Percentiles rank a stretch among this genome's conserved stretches.
Conservation (phyloP, 2,113 vertebrate species). For the Caranx ignobilis region DNA sequence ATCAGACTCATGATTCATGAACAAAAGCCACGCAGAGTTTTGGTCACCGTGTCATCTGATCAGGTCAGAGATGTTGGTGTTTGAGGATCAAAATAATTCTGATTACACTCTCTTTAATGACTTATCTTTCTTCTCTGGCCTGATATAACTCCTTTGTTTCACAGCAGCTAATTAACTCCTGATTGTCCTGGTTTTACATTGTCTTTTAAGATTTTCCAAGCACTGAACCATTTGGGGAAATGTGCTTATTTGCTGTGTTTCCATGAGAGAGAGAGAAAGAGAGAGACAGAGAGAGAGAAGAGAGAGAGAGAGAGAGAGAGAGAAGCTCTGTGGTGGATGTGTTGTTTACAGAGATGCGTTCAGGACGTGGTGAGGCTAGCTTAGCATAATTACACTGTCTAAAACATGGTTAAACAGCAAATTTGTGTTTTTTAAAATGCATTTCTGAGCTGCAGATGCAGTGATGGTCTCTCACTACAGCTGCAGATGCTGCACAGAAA, state of each 20-base stretch:
- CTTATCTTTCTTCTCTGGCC: background rate
- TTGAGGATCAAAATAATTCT: constrained; percentile 9
- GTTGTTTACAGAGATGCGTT: background rate
- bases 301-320: background rate
- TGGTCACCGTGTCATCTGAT: background rate
- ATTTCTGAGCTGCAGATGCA: no score
- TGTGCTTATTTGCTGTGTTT: background rate
- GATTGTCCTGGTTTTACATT: background rate
- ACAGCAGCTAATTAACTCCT: constrained; percentile 1
- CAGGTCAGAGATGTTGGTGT: background rate
- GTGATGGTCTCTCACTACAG: background rate
- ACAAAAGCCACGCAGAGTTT: background rate
- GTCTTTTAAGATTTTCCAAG: background rate
- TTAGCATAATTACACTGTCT: background rate
- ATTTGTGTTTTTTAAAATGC: no score
- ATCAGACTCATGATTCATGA: background rate
- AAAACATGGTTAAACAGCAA: no score
- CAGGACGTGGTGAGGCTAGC: background rate
- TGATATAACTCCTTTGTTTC: background rate
- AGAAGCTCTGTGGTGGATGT: background rate
- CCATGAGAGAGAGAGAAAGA: background rate
- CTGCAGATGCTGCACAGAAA: constrained; percentile 8
- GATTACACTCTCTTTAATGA: background rate
- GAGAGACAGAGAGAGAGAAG: background rate
- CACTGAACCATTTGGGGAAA: background rate